Evolutionary conservation across 37 sponge, comb jelly and placozoan genomes (phyloP), one percentile per base, ranked within the genome.

Genomic region (Diacarnus erythraeanus): DNA sequence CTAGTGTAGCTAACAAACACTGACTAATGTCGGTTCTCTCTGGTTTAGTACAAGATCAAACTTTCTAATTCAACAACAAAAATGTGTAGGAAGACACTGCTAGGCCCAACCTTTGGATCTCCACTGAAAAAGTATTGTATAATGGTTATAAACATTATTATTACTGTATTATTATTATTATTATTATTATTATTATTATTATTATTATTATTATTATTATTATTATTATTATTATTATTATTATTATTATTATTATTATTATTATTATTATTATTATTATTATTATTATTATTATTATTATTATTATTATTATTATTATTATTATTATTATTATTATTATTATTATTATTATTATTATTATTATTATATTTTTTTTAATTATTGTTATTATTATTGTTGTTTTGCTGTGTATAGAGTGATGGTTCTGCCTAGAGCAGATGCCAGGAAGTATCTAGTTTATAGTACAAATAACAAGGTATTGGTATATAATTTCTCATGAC

Each of bases 51-150:
- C 83, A 98, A 98, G 84, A 77, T 96, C 63, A 96, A 94, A 66
- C 89, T 98, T 33, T 83, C 81, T 78, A 98, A 98, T 70, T 72
- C 99, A 6, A 93, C 92, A 54, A 96, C 99, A 12, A 93, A 96
- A 71, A 83, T 96, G 84, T 98, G 99, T 57, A 65, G 99, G 5
- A 91, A 83, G 84, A 98, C 96, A 1, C 80, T 98, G 17, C 88
- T 98, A 27, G 99, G 96, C 5, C 99, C 99, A 1, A 82, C 91
- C 18, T 93, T 85, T 74, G 94, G 92, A 12, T 64, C 83, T 33
- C 99, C 97, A 30, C 27, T 94, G 34, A 87, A 63, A 81, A 92
- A 67, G 93, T 92, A 66, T 8, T 74, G 5, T 22, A 29, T 72
- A 27, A 36, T 35, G 22, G 22, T 60, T 6, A 23, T 43, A n/a